A percentile compares a stretch with the other conserved stretches of the same genome.
Conservation (phyloP, 2,888 invertebrate genomes). For the Lasioglossum oenotherae region DNA sequence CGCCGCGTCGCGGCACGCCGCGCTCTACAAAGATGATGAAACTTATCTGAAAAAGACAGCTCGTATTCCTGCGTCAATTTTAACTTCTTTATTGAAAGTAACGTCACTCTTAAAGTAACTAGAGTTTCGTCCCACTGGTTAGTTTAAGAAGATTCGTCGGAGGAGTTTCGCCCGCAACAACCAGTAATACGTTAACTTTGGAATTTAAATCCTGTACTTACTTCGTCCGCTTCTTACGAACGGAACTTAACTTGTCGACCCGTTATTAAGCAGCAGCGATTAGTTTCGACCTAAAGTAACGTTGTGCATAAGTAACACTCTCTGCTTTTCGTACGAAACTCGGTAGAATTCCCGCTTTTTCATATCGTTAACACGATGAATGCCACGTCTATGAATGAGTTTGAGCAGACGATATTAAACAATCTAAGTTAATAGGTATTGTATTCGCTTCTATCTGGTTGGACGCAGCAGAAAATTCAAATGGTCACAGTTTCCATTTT, state of each 20-base stretch:
- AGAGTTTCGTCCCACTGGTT: constrained; percentile 31
- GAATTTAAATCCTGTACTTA: constrained; percentile 40
- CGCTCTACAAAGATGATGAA: neutral
- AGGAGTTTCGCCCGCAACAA: constrained; percentile 45
- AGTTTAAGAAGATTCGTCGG: constrained; percentile 46
- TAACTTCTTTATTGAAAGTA: constrained; percentile 40
- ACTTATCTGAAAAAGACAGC: neutral
- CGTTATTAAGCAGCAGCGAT: constrained; percentile 9
- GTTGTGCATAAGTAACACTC: neutral
- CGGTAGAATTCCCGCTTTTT: neutral
- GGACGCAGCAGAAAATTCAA: neutral
- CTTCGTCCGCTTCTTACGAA: constrained; percentile 24
- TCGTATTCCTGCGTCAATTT: constrained; percentile 10
- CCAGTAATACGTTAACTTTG: constrained; percentile 44
- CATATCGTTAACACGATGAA: neutral
- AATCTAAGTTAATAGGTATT: neutral
- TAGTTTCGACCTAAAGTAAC: neutral
- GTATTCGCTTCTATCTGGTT: too few species aligned
- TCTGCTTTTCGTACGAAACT: neutral
- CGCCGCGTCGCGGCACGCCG: neutral
- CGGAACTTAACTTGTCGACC: neutral
- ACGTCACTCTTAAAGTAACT: constrained; percentile 29
- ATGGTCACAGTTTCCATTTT: neutral
- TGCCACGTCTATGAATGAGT: too few species aligned
- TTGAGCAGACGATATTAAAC: neutral